A percentile compares a stretch with the other conserved stretches of the same genome.
These are phyloP conservation scores for Plusia festucae DNA, from an alignment of 2,888 invertebrate genomes.

Conservation along the genomic window DNA sequence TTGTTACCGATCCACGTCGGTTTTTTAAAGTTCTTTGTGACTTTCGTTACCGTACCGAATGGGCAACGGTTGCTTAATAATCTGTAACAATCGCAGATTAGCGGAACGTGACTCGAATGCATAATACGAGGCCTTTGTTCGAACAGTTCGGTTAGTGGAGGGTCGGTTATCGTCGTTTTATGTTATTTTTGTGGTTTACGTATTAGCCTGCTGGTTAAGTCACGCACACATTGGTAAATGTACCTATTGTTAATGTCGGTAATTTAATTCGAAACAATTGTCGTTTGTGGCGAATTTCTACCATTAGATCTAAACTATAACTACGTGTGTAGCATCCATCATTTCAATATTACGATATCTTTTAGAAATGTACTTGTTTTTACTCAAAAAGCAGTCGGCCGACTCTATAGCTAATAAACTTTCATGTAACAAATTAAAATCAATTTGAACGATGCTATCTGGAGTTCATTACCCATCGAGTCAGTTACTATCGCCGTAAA, in stretches of 20 bases:
- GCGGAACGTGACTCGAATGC: constrained; percentile 71
- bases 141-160: constrained; percentile 58
- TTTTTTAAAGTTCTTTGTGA: constrained; percentile 64
- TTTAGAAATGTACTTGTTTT: neutral
- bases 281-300: neutral
- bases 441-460: constrained; percentile 9
- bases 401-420: neutral
- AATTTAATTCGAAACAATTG: constrained; percentile 7
- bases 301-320: neutral
- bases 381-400: neutral
- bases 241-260: neutral
- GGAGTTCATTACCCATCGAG: neutral
- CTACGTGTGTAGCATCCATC: neutral
- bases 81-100: constrained; percentile 73
- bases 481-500: constrained; percentile 10
- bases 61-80: constrained; percentile 72
- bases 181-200: constrained; percentile 66
- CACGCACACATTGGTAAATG: constrained; percentile 39
- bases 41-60: constrained; percentile 64
- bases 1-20: constrained; percentile 61
- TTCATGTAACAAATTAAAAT: constrained; percentile 10
- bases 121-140: constrained; percentile 56
- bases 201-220: constrained; percentile 58
- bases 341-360: neutral
- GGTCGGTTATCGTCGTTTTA: constrained; percentile 60